Conservation (phyloP, 2,797 vertebrate genomes). For the Eutrigla gurnardus region DNA sequence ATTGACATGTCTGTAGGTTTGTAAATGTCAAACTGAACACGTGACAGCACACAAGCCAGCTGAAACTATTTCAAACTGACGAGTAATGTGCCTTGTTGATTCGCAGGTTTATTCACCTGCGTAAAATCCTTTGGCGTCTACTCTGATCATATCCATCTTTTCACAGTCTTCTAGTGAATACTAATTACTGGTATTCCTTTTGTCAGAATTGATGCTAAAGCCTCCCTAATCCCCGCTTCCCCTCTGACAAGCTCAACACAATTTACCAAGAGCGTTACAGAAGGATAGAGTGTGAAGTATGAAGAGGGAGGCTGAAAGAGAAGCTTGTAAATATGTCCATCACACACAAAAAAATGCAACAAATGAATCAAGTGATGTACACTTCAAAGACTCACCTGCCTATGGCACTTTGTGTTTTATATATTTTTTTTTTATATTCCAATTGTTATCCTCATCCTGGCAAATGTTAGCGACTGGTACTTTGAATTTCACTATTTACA, state of each 20-base stretch:
- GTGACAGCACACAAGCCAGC: neutral
- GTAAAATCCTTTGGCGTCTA: constrained; percentile 34
- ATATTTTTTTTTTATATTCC: neutral
- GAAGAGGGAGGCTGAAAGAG: constrained; percentile 14
- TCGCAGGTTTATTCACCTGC: constrained; percentile 13
- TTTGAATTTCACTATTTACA: constrained; percentile 1
- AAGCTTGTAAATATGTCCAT: constrained; percentile 31
- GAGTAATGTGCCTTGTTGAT: constrained; percentile 38
- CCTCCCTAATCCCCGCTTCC: constrained; percentile 60
- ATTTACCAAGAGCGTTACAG: constrained; percentile 34
- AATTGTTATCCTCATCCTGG: constrained; percentile 3
- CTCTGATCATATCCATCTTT: constrained; percentile 55
- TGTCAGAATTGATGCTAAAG: constrained; percentile 66
- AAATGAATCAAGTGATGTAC: constrained; percentile 2
- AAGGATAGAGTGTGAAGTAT: constrained; percentile 32
- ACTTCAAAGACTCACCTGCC: neutral
- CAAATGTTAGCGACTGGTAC: neutral
- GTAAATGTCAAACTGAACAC: constrained; percentile 22
- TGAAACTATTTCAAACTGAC: constrained; percentile 28
- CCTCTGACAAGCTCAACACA: constrained; percentile 58
- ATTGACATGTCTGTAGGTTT: neutral
- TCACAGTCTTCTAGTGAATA: constrained; percentile 44
- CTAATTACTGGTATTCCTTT: constrained; percentile 68
- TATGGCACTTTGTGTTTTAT: neutral
- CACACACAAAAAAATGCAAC: constrained; percentile 2